Evolutionary conservation across 2,888 invertebrate genomes (phyloP).

Genomic region (Seladonia tumulorum): DNA sequence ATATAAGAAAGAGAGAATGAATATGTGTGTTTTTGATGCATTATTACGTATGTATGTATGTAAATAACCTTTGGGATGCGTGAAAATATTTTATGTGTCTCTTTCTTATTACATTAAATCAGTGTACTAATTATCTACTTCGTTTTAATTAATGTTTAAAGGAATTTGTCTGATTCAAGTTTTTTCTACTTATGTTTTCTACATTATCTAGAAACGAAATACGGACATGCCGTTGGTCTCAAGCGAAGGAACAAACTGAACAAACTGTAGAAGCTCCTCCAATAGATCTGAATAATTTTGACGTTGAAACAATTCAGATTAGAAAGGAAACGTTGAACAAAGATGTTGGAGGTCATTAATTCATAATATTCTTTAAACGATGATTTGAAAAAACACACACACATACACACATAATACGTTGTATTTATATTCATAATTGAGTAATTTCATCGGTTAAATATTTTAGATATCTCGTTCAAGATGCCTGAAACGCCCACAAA

Average conservation of each 20-base stretch:
- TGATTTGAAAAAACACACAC: not conserved
- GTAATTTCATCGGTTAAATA: not conserved
- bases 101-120: not conserved
- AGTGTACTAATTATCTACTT: not conserved
- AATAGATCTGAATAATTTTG: not conserved
- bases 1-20: not conserved
- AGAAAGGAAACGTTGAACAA: not conserved
- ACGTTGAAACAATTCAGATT: not conserved
- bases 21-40: not conserved
- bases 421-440: not conserved
- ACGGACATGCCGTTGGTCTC: conserved; percentile 3
- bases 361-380: not conserved
- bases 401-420: no score
- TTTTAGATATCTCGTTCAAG: not conserved
- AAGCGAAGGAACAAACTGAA: no score
- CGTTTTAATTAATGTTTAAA: not conserved
- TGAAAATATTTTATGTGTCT: not conserved
- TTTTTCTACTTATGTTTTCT: not conserved
- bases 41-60: not conserved
- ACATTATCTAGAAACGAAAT: conserved; percentile 24
- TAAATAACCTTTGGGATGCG: not conserved
- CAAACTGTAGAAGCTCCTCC: not conserved
- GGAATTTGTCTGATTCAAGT: not conserved
- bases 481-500: not conserved
- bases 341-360: conserved; percentile 1